These are phyloP conservation scores for Ectemnius cavifrons DNA, from an alignment of 2,888 invertebrate species.

Conservation along the genomic window DNA sequence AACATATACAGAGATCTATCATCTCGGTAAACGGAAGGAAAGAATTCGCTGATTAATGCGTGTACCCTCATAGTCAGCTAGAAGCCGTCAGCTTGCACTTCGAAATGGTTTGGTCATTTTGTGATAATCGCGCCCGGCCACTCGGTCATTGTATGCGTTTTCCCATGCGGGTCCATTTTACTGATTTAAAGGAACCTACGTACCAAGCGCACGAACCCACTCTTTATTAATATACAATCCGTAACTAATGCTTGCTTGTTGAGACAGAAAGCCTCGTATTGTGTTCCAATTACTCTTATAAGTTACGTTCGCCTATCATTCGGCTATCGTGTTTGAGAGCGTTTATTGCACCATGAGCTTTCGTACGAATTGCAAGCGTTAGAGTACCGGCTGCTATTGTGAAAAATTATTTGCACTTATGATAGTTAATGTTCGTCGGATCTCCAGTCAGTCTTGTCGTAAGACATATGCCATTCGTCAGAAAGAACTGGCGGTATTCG, in stretches of 20 bases:
- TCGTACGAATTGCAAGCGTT: too few species aligned
- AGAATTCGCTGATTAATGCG: conserved; percentile 58
- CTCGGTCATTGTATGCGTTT: conserved; percentile 32
- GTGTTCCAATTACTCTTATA: conserved; percentile 27
- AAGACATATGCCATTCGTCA: too few species aligned
- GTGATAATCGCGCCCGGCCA: conserved; percentile 40
- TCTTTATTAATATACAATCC: conserved; percentile 55
- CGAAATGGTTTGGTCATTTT: conserved; percentile 47
- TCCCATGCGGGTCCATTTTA: conserved; percentile 65
- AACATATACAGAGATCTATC: conserved; percentile 50
- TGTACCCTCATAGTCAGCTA: conserved; percentile 51
- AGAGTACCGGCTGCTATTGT: too few species aligned
- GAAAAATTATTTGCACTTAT: not conserved
- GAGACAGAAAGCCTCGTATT: conserved; percentile 24
- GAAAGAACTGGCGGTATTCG: too few species aligned
- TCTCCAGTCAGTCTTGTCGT: too few species aligned
- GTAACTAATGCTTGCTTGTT: conserved; percentile 33
- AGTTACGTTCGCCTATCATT: too few species aligned
- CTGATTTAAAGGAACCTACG: conserved; percentile 33
- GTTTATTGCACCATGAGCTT: too few species aligned
- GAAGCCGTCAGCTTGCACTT: conserved; percentile 25
- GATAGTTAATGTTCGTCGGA: not conserved
- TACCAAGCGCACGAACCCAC: conserved; percentile 8
- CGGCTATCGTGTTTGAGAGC: too few species aligned
- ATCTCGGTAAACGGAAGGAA: conserved; percentile 50